phyloP scores from a whole-genome alignment of 2,797 vertebrate genomes.

The Onychomys torridus region DNA sequence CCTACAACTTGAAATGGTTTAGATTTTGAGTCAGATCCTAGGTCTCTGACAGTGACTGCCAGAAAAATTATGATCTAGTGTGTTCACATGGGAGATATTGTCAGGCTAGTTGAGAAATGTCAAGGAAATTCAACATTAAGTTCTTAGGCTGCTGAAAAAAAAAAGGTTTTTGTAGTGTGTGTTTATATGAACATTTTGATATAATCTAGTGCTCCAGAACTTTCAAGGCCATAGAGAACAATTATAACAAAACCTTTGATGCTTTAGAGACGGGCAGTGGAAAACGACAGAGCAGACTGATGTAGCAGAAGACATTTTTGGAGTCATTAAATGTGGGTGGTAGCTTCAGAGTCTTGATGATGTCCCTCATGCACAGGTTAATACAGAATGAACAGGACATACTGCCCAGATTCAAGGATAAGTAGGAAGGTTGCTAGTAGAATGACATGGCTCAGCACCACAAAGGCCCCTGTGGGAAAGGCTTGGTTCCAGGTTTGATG shows the following conservation, averaged over 20 bases:
- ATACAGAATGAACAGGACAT: not conserved
- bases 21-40: slow-evolving; percentile 7
- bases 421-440: not conserved
- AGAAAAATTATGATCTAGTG: slow-evolving; percentile 15
- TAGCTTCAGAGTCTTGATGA: not conserved
- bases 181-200: slow-evolving; percentile 34
- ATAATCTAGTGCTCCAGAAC: not conserved
- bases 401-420: not conserved
- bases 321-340: not conserved
- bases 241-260: not conserved
- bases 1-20: slow-evolving; percentile 38
- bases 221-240: not conserved
- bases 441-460: not conserved
- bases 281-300: not conserved
- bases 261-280: not conserved
- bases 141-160: slow-evolving; percentile 3
- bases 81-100: slow-evolving; percentile 1
- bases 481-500: not conserved
- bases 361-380: not conserved
- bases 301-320: not conserved
- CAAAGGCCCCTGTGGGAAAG: not conserved
- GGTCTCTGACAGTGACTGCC: not conserved
- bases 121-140: slow-evolving; percentile 32
- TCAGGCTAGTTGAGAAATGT: not conserved
- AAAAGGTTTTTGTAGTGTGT: not conserved